Evolutionary conservation across 2,888 invertebrate species (phyloP).

Genomic region (Drosophila monieri): DNA sequence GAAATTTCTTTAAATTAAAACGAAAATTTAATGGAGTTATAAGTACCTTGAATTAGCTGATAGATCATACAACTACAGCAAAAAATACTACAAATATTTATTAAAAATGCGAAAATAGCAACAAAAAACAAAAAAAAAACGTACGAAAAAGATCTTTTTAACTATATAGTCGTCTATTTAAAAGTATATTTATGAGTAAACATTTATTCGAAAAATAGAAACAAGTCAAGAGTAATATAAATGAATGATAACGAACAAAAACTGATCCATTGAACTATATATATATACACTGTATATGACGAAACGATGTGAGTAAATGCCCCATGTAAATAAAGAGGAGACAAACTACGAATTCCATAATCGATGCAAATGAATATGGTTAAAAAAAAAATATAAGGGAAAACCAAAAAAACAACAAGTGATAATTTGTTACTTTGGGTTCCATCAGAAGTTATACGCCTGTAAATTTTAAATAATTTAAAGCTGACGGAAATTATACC

Average conservation of each 20-base stretch:
- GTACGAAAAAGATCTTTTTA: constrained; percentile 32
- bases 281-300: constrained; percentile 56
- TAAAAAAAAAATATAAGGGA: constrained; percentile 27
- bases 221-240: constrained; percentile 58
- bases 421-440: constrained; percentile 43
- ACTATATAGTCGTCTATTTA: constrained; percentile 62
- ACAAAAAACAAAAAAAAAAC: constrained; percentile 30
- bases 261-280: constrained; percentile 77
- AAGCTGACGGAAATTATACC: constrained; percentile 10
- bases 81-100: constrained; percentile 49
- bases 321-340: constrained; percentile 76
- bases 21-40: constrained; percentile 82
- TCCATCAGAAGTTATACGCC: constrained; percentile 22
- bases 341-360: constrained; percentile 76
- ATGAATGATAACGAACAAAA: constrained; percentile 38
- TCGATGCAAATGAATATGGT: constrained; percentile 63
- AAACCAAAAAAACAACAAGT: constrained; percentile 30
- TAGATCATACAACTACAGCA: constrained; percentile 59
- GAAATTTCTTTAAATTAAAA: constrained; percentile 37
- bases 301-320: constrained; percentile 51
- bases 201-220: constrained; percentile 35
- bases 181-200: constrained; percentile 42
- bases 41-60: constrained; percentile 83
- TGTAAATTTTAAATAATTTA: constrained; percentile 33
- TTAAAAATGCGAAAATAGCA: constrained; percentile 40